These are phyloP conservation scores for Leucoraja ocellata DNA, from an alignment of 2,797 vertebrate genomes.

Conservation along the genomic window DNA sequence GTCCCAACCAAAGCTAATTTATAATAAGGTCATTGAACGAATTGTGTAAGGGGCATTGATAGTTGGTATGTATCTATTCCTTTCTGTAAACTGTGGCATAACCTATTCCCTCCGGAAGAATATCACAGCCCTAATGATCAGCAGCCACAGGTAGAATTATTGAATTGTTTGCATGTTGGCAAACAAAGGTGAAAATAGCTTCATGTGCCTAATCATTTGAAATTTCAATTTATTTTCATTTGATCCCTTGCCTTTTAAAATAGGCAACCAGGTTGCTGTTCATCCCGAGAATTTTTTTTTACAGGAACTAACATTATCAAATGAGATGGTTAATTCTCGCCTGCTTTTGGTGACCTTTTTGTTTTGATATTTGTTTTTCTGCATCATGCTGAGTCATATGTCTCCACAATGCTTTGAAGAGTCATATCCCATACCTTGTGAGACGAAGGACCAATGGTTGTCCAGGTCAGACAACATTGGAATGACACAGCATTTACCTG, in stretches of 20 bases:
- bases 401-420: background rate
- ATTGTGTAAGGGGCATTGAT: background rate
- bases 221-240: background rate
- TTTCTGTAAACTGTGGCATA: background rate
- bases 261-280: background rate
- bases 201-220: background rate
- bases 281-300: background rate
- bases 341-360: background rate
- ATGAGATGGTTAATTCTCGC: background rate
- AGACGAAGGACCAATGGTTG: background rate
- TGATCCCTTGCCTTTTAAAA: background rate
- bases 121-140: background rate
- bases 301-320: background rate
- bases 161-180: background rate
- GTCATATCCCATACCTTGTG: background rate
- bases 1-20: constrained; percentile 27
- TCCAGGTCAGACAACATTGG: background rate
- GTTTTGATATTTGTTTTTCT: background rate
- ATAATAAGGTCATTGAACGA: constrained; percentile 30
- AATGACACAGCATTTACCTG: background rate
- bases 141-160: background rate
- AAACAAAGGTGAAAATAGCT: background rate
- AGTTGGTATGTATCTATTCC: background rate
- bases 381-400: too few species aligned
- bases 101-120: background rate